Base-by-base conservation (phyloP, 2,888 invertebrate genomes). In the Nomada fucata region DNA sequence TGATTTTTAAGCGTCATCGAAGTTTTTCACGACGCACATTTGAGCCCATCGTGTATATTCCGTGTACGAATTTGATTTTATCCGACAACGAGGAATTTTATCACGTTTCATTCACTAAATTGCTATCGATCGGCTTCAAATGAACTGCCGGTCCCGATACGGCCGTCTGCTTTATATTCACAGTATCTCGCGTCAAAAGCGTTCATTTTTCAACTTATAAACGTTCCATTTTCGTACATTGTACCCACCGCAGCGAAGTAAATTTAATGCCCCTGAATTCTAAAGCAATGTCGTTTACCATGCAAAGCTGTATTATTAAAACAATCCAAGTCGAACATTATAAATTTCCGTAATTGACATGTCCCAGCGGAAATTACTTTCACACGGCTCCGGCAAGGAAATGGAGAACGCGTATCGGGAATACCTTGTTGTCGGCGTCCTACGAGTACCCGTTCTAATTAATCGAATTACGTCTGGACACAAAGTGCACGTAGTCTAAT, bases 331-430 rank as follows among this genome's bases (percentile, higher is more conserved):
- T 71, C 18, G 26, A 64, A 50, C 23, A n/a, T 23, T 23, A 61
- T 79, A 65, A 75, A 75, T 79, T 75, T 82, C 61, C 52, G 59
- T 82, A 79, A 75, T 82, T 74, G 68, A 81, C 69, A 50, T 26
- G 15, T n/a, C 26, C 44, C 26, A 26, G 53, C 20, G 60, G 23
- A 55, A 70, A 79, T 53, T 23, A 50, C 63, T 65, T 67, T 60
- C 74, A 10, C 65, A 11, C 44, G 18, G 15, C 10, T 18, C 2
- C 36, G 36, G 36, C 18, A 23, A 68, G 57, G 72, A 69, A 81
- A 60, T 53, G 44, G 72, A 53, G 50, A 47, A 60, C 63, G 63
- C 9, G 42, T 20, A 47, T 36, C 26, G 52, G 44, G 50, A 15
- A 15, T n/a, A 11, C 47, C 53, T 67, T 1, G 64, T 44, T 52